phyloP scores from a whole-genome alignment of 2,797 vertebrate species.

The Dipus sagitta region DNA sequence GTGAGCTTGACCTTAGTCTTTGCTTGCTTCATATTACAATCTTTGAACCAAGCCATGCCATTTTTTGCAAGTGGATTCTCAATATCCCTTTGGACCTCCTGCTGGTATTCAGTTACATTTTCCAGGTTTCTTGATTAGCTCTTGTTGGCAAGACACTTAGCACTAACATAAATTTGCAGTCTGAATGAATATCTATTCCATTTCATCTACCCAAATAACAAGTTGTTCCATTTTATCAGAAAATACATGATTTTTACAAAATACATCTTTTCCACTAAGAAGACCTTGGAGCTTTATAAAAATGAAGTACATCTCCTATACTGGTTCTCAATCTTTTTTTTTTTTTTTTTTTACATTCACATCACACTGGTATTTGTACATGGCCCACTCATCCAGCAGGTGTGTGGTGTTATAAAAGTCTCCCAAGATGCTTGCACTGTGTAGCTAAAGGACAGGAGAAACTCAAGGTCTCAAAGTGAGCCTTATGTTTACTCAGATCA shows the following conservation, averaged over 20 bases:
- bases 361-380: not conserved
- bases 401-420: not conserved
- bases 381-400: not conserved
- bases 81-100: slow-evolving; percentile 46
- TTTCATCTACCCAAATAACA: not conserved
- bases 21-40: slow-evolving; percentile 73
- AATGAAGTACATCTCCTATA: not conserved
- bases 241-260: slow-evolving; percentile 18
- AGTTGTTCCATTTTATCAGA: not conserved
- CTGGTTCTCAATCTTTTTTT: not conserved
- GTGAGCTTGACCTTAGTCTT: slow-evolving; percentile 70
- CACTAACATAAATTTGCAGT: slow-evolving; percentile 27
- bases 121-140: slow-evolving; percentile 44
- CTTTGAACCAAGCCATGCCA: slow-evolving; percentile 1
- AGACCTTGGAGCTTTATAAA: not conserved
- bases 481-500: not conserved
- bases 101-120: slow-evolving; percentile 65
- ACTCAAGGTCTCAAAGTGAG: not conserved
- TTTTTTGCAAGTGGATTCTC: slow-evolving; percentile 32
- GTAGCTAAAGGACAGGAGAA: not conserved
- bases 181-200: slow-evolving; percentile 29
- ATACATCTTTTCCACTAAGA: not conserved
- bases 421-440: not conserved
- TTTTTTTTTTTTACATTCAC: not conserved
- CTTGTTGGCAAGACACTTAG: not conserved